Evolutionary conservation across 2,888 invertebrate species (phyloP).

Genomic region (Gandaritis pyraliata): DNA sequence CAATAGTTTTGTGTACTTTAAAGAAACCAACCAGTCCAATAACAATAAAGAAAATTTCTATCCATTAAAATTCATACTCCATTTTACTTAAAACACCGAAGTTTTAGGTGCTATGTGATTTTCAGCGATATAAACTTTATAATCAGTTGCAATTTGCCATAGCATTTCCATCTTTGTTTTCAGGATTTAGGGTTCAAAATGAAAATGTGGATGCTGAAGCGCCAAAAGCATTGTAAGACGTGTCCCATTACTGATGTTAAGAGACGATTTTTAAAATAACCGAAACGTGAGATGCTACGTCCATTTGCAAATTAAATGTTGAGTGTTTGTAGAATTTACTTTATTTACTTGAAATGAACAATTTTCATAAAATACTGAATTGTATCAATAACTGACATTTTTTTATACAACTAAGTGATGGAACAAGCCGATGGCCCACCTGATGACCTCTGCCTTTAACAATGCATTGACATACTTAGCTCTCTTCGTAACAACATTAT

Average conservation of each 20-base stretch:
- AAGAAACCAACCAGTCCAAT: conserved; percentile 21
- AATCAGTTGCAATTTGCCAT: conserved; percentile 23
- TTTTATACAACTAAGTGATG: too few species aligned
- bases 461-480: too few species aligned
- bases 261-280: conserved; percentile 37
- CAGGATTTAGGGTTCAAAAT: conserved; percentile 13
- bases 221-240: conserved; percentile 21
- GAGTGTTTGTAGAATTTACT: conserved; percentile 3
- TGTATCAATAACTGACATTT: too few species aligned
- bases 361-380: not conserved
- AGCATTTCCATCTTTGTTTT: conserved; percentile 8
- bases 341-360: conserved; percentile 13
- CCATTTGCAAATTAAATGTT: conserved; percentile 39
- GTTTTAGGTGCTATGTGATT: conserved; percentile 38
- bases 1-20: not conserved
- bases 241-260: conserved; percentile 40
- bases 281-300: conserved; percentile 32
- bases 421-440: too few species aligned
- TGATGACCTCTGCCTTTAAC: too few species aligned
- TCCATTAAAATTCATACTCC: conserved; percentile 35
- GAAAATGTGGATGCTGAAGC: conserved; percentile 2
- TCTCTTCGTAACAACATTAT: too few species aligned
- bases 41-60: conserved; percentile 34
- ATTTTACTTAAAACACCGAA: conserved; percentile 34
- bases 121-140: conserved; percentile 36